Percentiles rank a stretch among this genome's conserved stretches.
These are phyloP conservation scores for Stichodactyla mertensii DNA, from an alignment of 64 coral and sea anemone genomes.

Conservation along the genomic window DNA sequence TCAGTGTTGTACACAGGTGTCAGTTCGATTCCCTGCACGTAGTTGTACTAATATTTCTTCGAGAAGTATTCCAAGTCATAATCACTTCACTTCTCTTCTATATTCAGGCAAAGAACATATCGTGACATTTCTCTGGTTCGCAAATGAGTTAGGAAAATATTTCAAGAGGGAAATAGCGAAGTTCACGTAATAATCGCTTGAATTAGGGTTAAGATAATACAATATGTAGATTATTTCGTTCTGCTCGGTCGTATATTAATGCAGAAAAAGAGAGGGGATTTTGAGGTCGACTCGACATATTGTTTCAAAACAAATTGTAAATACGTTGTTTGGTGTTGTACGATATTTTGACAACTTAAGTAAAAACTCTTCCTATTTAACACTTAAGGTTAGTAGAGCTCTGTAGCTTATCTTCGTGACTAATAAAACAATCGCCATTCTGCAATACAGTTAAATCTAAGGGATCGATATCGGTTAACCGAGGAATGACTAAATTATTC, in stretches of 20 bases:
- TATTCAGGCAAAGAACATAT: background rate
- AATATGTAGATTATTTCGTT: slow-evolving; percentile 19
- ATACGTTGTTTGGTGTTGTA: slow-evolving; percentile 6
- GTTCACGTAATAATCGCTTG: slow-evolving; percentile 19
- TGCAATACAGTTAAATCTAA: background rate
- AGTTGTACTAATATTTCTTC: background rate
- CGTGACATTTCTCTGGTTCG: background rate
- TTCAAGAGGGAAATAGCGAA: slow-evolving; percentile 19
- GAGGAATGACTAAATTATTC: background rate
- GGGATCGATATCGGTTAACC: background rate
- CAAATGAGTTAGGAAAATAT: slow-evolving; percentile 25
- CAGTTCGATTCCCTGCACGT: background rate
- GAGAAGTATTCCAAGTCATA: slow-evolving; percentile 10
- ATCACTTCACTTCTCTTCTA: background rate
- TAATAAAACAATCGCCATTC: slow-evolving; percentile 2
- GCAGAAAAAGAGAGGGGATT: background rate
- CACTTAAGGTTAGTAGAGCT: slow-evolving; percentile 1
- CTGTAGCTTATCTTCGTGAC: slow-evolving; percentile 15
- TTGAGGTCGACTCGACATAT: background rate
- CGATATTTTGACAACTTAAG: slow-evolving; percentile 25
- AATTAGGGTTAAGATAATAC: slow-evolving; percentile 23
- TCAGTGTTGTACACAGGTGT: background rate
- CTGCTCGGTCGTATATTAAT: background rate
- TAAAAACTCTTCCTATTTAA: slow-evolving; percentile 11
- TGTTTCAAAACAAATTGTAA: slow-evolving; percentile 10